A percentile compares a stretch with the other conserved stretches of the same genome.
Conservation (phyloP, 2,113 vertebrate genomes). For the Neopipo cinnamomea region DNA sequence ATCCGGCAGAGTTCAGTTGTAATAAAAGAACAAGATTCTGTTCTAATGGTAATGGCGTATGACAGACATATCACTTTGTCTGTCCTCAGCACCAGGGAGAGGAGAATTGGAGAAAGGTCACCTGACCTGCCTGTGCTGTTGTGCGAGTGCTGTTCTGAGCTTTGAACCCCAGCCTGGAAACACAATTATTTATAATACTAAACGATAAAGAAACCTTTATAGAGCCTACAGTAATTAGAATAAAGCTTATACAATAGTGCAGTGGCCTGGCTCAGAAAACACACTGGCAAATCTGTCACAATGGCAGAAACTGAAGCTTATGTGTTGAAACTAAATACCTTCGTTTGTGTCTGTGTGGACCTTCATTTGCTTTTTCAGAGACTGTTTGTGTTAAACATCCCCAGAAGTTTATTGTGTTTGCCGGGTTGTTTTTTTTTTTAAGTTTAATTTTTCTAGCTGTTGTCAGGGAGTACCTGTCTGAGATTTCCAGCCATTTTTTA, state of each 20-base stretch:
- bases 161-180: constrained; percentile 71
- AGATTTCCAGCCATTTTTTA: not conserved
- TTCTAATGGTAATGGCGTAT: constrained; percentile 83
- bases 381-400: not conserved
- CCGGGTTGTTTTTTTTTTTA: not conserved
- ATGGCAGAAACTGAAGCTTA: constrained; percentile 5
- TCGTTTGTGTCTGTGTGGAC: not conserved
- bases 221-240: constrained; percentile 63
- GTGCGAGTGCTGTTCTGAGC: constrained; percentile 58
- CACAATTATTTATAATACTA: constrained; percentile 73
- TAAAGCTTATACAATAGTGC: constrained; percentile 42
- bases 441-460: not conserved
- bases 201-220: constrained; percentile 66
- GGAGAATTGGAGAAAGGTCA: constrained; percentile 70
- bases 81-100: constrained; percentile 71
- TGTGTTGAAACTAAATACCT: constrained; percentile 19
- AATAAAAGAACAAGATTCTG: constrained; percentile 84
- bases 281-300: not conserved
- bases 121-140: constrained; percentile 71
- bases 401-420: not conserved
- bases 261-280: not conserved
- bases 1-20: constrained; percentile 81
- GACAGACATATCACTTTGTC: constrained; percentile 82
- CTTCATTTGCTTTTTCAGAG: not conserved
- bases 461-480: not conserved